phyloP scores from a whole-genome alignment of 2,888 invertebrate genomes.

The Lacanobia oleracea region DNA sequence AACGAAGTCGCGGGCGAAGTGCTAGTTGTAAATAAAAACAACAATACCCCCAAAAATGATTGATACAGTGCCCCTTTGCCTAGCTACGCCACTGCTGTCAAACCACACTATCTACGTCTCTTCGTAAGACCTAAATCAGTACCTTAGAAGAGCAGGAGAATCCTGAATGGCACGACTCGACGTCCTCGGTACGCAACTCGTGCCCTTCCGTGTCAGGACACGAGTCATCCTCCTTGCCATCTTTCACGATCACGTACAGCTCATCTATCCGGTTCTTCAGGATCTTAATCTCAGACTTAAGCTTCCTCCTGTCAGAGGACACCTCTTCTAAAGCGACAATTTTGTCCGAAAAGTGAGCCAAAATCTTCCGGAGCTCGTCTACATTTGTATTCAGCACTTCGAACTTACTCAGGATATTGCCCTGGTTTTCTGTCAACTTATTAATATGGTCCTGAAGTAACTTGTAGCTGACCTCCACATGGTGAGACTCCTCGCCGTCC shows the following conservation, averaged over 20 bases:
- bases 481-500: constrained; percentile 65
- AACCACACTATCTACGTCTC: not conserved
- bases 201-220: constrained; percentile 71
- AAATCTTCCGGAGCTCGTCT: constrained; percentile 75
- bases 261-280: constrained; percentile 83
- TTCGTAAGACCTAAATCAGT: constrained; percentile 26
- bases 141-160: constrained; percentile 86
- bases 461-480: constrained; percentile 69
- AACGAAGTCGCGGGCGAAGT: too few species aligned
- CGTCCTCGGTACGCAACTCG: constrained; percentile 69
- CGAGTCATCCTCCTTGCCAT: constrained; percentile 82
- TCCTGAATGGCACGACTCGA: constrained; percentile 84
- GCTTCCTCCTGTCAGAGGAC: constrained; percentile 72
- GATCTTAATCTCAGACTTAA: constrained; percentile 76
- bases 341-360: constrained; percentile 78
- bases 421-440: constrained; percentile 78
- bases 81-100: too few species aligned
- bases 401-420: constrained; percentile 76
- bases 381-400: constrained; percentile 78
- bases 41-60: too few species aligned
- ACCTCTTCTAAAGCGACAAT: constrained; percentile 76
- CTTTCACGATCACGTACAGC: constrained; percentile 81
- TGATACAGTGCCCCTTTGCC: too few species aligned
- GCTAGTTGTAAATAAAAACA: too few species aligned
- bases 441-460: constrained; percentile 76